Evolutionary conservation across 2,888 invertebrate species (phyloP).

Genomic region (Slavum lentiscoides): DNA sequence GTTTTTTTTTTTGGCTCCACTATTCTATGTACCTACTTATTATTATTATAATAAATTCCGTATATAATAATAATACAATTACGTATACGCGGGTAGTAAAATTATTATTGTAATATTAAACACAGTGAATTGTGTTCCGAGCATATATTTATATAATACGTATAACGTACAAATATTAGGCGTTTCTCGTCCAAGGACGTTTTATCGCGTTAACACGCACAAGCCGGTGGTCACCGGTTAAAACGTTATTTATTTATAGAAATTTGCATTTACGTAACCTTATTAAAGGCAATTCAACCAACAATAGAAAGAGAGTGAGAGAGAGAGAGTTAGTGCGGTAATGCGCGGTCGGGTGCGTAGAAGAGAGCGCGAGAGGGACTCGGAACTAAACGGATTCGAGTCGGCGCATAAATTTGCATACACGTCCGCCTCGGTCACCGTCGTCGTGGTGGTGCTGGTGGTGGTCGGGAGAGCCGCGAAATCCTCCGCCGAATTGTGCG

Average conservation of each 20-base stretch:
- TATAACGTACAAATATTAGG: not conserved
- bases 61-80: too few relatives aligned
- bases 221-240: conserved; percentile 14
- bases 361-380: not conserved
- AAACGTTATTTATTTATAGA: conserved; percentile 47
- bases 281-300: conserved; percentile 34
- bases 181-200: conserved; percentile 16
- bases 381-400: conserved; percentile 40
- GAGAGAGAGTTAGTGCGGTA: not conserved
- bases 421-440: not conserved
- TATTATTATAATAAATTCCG: too few relatives aligned
- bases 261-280: conserved; percentile 42
- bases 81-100: too few relatives aligned
- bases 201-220: conserved; percentile 43
- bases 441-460: too few relatives aligned
- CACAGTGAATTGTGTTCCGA: too few relatives aligned
- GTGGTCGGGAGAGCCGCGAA: not conserved
- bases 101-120: too few relatives aligned
- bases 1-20: too few relatives aligned
- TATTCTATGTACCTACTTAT: too few relatives aligned
- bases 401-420: conserved; percentile 39
- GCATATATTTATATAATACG: too few relatives aligned
- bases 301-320: not conserved
- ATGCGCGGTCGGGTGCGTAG: too few relatives aligned
- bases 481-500: conserved; percentile 30